These are phyloP conservation scores for Fissipunctia ypsillon DNA, from an alignment of 2,888 invertebrate genomes.

Conservation along the genomic window DNA sequence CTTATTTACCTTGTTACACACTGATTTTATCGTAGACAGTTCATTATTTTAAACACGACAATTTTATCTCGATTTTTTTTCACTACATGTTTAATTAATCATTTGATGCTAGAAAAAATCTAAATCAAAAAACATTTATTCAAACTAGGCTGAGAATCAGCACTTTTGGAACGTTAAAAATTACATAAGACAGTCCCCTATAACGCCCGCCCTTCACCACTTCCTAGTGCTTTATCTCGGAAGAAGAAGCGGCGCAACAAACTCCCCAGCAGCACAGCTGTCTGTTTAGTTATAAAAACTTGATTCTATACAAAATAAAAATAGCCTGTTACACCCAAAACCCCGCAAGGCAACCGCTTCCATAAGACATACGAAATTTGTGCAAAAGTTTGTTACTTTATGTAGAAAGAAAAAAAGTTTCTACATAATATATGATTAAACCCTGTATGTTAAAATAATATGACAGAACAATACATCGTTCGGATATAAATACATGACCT, in stretches of 20 bases:
- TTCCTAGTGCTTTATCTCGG: no score
- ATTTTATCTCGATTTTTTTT: background rate
- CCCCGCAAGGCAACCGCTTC: background rate
- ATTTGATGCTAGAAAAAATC: background rate
- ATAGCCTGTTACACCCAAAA: background rate
- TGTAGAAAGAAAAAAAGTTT: constrained; percentile 20
- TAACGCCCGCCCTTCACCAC: no score
- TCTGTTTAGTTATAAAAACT: no score
- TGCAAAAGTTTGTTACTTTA: constrained; percentile 17
- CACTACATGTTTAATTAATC: background rate
- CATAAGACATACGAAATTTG: background rate
- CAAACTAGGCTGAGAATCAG: no score
- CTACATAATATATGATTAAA: background rate
- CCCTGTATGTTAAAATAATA: constrained; percentile 18
- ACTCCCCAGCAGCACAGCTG: no score
- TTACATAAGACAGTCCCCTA: no score
- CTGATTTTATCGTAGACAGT: constrained; percentile 6
- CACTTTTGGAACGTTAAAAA: no score
- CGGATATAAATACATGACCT: constrained; percentile 44
- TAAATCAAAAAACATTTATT: no score
- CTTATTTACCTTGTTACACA: constrained; percentile 23
- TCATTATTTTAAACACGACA: constrained; percentile 4
- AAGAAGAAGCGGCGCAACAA: no score
- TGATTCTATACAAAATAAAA: no score
- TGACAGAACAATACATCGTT: constrained; percentile 37